Evolutionary conservation across 2,888 invertebrate species (phyloP).

Genomic region (Phrixothrix hirtus): DNA sequence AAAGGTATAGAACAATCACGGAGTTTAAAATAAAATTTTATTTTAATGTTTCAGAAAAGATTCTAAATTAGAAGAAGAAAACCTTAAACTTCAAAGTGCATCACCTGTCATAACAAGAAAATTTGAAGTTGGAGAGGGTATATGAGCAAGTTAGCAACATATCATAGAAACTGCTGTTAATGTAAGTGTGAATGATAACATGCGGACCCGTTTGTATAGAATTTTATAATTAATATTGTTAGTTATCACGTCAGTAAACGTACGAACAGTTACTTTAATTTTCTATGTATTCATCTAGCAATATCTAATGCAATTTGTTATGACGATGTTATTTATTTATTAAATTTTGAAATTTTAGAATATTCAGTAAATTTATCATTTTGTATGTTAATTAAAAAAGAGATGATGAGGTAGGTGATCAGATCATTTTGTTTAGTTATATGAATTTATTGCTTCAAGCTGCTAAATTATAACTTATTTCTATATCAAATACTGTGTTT

Average conservation of each 20-base stretch:
- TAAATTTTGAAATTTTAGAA: conserved; percentile 25
- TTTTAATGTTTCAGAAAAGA: conserved; percentile 12
- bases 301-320: conserved; percentile 38
- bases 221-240: conserved; percentile 50
- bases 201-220: conserved; percentile 45
- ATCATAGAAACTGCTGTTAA: conserved; percentile 47
- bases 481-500: background rate
- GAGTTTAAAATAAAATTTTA: no score
- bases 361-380: conserved; percentile 2
- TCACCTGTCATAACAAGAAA: conserved; percentile 21
- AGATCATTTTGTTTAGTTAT: background rate
- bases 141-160: conserved; percentile 42
- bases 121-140: conserved; percentile 30
- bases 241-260: conserved; percentile 40
- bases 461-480: background rate
- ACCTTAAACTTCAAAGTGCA: conserved; percentile 22
- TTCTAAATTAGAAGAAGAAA: conserved; percentile 16
- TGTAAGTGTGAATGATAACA: conserved; percentile 46
- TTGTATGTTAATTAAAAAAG: conserved; percentile 15
- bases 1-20: no score
- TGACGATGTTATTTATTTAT: conserved; percentile 32
- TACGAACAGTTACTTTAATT: conserved; percentile 37
- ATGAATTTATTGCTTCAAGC: background rate
- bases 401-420: conserved; percentile 7
- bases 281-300: conserved; percentile 48